Conservation (phyloP, 2,888 invertebrate genomes). For the Glomeris marginata region DNA sequence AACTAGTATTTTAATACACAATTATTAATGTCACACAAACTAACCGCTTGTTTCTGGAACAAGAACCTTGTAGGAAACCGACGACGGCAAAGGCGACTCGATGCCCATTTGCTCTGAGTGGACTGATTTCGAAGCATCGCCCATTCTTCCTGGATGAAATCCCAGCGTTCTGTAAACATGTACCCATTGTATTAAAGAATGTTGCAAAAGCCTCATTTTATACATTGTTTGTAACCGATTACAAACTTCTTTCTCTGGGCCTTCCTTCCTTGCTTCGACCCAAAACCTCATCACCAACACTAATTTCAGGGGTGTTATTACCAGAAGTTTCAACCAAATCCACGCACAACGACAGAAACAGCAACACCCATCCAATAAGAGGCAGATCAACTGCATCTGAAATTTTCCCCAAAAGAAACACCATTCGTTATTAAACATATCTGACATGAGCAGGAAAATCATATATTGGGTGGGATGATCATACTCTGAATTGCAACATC, state of each 20-base stretch:
- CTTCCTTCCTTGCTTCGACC: background rate
- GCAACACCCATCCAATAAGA: conserved; percentile 55
- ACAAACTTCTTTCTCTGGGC: conserved; percentile 28
- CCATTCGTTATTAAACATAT: background rate
- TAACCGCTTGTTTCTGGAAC: conserved; percentile 43
- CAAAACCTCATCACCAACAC: too few relatives aligned
- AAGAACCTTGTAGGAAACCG: conserved; percentile 52
- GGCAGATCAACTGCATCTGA: conserved; percentile 41
- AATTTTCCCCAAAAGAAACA: conserved; percentile 4
- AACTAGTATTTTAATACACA: too few relatives aligned
- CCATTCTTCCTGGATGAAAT: conserved; percentile 71
- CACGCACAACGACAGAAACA: conserved; percentile 58
- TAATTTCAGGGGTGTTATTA: too few relatives aligned
- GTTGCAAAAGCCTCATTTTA: background rate
- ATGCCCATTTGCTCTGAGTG: conserved; percentile 17
- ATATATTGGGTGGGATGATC: too few relatives aligned
- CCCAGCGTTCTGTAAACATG: conserved; percentile 54
- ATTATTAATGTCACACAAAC: background rate
- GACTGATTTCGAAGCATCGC: conserved; percentile 30
- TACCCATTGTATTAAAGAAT: background rate
- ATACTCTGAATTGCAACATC: background rate
- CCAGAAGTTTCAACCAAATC: conserved; percentile 26
- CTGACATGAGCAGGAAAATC: too few relatives aligned
- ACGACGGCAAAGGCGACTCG: conserved; percentile 21
- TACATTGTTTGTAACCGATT: background rate